Conservation (phyloP, 2,113 vertebrate species). For the Sakesphorus luctuosus region DNA sequence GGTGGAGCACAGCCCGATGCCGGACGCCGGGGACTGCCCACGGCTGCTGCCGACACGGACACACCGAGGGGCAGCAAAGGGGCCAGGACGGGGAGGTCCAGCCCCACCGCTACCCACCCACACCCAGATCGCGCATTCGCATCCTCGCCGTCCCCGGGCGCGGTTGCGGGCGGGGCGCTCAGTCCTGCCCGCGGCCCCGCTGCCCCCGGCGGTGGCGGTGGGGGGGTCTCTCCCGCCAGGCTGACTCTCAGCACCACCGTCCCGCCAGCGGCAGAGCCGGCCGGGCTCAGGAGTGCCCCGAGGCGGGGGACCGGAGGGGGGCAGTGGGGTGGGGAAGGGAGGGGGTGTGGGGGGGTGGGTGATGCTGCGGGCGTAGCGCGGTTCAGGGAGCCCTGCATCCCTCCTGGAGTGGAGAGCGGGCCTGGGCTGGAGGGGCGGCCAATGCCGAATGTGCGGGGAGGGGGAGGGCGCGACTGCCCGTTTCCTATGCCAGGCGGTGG, state of each 20-base stretch:
- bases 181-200: not conserved
- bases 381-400: not conserved
- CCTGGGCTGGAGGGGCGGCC: not conserved
- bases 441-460: rapidly evolving
- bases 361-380: not conserved
- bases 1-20: not conserved
- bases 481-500: not conserved
- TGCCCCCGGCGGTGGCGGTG: slow-evolving; percentile 36
- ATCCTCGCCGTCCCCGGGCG: not conserved
- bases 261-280: not conserved
- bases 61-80: not conserved
- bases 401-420: not conserved
- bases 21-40: not conserved
- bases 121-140: not conserved
- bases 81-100: not conserved
- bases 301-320: too few species aligned
- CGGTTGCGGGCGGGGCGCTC: not conserved
- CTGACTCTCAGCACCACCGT: not conserved
- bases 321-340: not conserved
- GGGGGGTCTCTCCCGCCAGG: not conserved
- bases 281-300: not conserved
- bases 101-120: not conserved
- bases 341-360: too few species aligned
- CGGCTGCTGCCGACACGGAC: not conserved
- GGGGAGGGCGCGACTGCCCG: rapidly evolving